Conservation (phyloP, 2,113 vertebrate genomes). For the Apus apus region DNA sequence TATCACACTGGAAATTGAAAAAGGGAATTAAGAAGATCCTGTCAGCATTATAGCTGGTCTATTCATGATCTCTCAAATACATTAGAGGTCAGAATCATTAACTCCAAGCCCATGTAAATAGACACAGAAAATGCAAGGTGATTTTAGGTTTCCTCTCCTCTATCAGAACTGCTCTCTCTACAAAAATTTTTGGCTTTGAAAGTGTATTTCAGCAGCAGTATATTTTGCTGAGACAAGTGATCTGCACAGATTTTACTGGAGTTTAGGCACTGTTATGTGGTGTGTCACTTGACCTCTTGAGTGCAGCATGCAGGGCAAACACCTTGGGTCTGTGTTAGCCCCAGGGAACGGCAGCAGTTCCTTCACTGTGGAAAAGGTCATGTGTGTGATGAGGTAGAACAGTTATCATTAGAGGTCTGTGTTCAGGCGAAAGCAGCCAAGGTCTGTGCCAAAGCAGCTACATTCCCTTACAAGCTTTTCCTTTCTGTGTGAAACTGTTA, state of each 20-base stretch:
- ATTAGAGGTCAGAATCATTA: neutral
- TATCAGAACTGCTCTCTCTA: neutral
- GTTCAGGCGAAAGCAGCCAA: neutral
- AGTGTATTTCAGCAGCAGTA: neutral
- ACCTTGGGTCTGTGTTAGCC: neutral
- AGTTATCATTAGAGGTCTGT: neutral
- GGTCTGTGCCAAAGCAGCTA: conserved; percentile 6
- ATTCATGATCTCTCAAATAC: neutral
- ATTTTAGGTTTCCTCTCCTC: neutral
- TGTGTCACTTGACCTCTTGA: neutral
- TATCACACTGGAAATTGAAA: neutral
- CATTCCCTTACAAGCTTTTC: neutral
- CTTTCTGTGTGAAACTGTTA: neutral
- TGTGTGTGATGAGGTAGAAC: neutral
- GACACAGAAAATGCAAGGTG: neutral
- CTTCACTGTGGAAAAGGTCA: neutral
- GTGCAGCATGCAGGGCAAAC: neutral
- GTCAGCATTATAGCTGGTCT: neutral
- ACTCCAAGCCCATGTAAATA: neutral
- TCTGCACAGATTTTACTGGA: neutral
- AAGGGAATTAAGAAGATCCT: neutral
- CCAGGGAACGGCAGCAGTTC: neutral
- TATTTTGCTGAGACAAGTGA: neutral
- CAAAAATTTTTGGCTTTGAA: neutral
- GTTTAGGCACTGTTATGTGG: neutral